A percentile compares a stretch with the other conserved stretches of the same genome.
phyloP scores from a whole-genome alignment of 2,113 vertebrate species.

The Percina caprodes region DNA sequence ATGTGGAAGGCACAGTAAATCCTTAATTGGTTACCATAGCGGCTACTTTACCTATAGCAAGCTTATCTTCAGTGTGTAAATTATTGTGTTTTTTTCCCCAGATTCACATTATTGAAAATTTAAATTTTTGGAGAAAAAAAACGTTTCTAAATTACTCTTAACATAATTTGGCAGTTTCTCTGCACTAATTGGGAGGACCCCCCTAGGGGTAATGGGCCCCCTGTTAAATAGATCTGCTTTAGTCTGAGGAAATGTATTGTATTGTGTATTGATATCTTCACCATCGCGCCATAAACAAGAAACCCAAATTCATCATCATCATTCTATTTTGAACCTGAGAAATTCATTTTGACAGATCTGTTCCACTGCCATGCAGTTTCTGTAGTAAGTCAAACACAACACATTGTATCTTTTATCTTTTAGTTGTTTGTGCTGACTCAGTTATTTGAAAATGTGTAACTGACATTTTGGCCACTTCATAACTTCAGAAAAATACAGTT shows the following conservation, averaged over 20 bases:
- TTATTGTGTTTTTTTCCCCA: too few relatives aligned
- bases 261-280: neutral
- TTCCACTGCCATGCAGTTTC: neutral
- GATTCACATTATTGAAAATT: too few relatives aligned
- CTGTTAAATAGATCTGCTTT: too few relatives aligned
- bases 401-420: neutral
- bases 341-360: neutral
- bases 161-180: too few relatives aligned
- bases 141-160: too few relatives aligned
- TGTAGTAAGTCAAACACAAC: neutral
- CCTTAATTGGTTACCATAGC: too few relatives aligned
- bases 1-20: too few relatives aligned
- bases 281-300: neutral
- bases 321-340: neutral
- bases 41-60: too few relatives aligned
- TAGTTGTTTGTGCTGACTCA: neutral
- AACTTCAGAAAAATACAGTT: neutral
- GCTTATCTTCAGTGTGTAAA: too few relatives aligned
- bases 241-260: neutral
- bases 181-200: too few relatives aligned
- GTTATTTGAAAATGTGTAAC: neutral
- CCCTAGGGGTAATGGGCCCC: too few relatives aligned
- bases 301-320: neutral
- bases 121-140: too few relatives aligned
- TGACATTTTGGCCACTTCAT: neutral